Evolutionary conservation across 2,113 vertebrate genomes (phyloP).

Genomic region (Psittacara wagleri): DNA sequence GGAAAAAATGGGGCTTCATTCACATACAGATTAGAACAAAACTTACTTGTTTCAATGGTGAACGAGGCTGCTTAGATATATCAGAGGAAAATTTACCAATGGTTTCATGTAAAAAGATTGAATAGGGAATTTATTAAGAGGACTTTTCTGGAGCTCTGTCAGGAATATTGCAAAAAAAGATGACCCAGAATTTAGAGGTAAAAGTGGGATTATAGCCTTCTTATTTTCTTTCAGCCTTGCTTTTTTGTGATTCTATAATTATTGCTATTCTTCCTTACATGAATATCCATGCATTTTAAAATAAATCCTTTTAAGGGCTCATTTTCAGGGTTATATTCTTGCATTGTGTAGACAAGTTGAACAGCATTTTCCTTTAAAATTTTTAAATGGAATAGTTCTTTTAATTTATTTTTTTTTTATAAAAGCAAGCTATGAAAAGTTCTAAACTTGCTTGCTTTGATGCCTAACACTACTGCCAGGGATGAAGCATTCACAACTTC

Average conservation of each 20-base stretch:
- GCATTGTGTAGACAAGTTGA: not conserved
- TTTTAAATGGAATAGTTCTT: not conserved
- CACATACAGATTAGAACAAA: not conserved
- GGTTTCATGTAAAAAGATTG: not conserved
- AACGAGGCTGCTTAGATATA: not conserved
- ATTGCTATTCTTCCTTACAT: not conserved
- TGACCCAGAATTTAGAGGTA: not conserved
- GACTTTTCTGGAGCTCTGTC: not conserved
- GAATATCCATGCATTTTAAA: not conserved
- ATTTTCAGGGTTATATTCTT: not conserved
- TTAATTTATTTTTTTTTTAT: not conserved
- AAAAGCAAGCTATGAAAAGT: not conserved
- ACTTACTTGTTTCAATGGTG: not conserved
- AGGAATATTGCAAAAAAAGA: not conserved
- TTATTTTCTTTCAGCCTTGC: not conserved
- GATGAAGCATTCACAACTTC: too few species aligned
- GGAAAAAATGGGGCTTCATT: not conserved
- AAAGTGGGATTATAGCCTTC: not conserved
- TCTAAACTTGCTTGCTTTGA: not conserved
- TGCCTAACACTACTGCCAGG: not conserved
- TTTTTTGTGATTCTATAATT: not conserved
- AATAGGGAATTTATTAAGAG: not conserved
- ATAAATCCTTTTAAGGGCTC: not conserved
- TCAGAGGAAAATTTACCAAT: not conserved
- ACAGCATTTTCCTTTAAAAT: not conserved